These are phyloP conservation scores for Pygmarrhopalites habei DNA, from an alignment of 1,140 invertebrate genomes.

Conservation along the genomic window DNA sequence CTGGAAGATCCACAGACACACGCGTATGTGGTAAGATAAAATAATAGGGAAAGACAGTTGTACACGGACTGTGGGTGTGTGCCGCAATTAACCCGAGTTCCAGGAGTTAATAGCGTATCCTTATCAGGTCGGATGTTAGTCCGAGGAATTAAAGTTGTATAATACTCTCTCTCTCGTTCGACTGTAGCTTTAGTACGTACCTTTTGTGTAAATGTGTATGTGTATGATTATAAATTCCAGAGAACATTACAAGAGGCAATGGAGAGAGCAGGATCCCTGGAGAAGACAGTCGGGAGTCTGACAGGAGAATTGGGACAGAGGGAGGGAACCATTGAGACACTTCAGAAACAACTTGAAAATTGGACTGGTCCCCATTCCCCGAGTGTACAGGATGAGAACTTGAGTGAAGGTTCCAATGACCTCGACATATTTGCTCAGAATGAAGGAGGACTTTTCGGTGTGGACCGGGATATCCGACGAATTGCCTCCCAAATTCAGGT, in stretches of 20 bases:
- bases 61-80: too few relatives aligned
- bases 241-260: constrained; percentile 32
- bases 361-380: background rate
- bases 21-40: too few relatives aligned
- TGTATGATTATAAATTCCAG: constrained; percentile 22
- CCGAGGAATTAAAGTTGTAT: too few relatives aligned
- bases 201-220: too few relatives aligned
- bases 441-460: constrained; percentile 35
- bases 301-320: constrained; percentile 23
- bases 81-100: too few relatives aligned
- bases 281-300: constrained; percentile 25
- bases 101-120: too few relatives aligned
- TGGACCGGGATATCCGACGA: constrained; percentile 31
- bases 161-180: too few relatives aligned
- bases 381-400: background rate
- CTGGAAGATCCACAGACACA: too few relatives aligned
- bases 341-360: constrained; percentile 21
- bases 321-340: constrained; percentile 21
- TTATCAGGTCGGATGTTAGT: too few relatives aligned
- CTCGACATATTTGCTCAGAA: constrained; percentile 34
- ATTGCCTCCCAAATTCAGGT: constrained; percentile 30
- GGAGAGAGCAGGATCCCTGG: constrained; percentile 19
- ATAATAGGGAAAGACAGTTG: too few relatives aligned
- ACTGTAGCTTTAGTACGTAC: too few relatives aligned
- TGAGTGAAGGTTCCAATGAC: constrained; percentile 14